Evolutionary conservation across 2,888 invertebrate genomes (phyloP), one percentile per base, ranked within the genome.

Genomic region (Lysandra bellargus): DNA sequence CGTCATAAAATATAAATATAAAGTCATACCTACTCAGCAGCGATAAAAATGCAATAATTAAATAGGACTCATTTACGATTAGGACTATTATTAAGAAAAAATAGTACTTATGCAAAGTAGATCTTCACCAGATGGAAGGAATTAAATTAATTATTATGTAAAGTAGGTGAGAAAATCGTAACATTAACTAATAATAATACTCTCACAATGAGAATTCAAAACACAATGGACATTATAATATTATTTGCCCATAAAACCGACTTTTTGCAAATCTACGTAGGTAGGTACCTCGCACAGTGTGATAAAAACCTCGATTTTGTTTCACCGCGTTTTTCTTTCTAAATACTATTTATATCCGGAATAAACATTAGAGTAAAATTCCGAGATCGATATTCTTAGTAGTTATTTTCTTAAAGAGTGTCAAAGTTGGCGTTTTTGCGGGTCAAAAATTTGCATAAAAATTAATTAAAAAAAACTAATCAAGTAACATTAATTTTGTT

Each of bases 101-200:
- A 76, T 17, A 30, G 33, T 75, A 76, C 0, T 5, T 6, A 44
- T 76, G 57, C 33, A 76, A 75, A 76, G 14, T 33, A 57, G n/a
- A 53, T 75, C 75, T 5, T 76, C 57, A 57, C 33, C 76, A 57
- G 76, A 76, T 76, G 57, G 12, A 4, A 33, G 33, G 57, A 57
- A 74, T 74, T 74, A 23, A 23, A 23, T 44, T 75, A 49, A 75
- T 74, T 9, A 23, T 40, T 49, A 49, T 49, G 30, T 30, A 49
- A 17, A 75, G 49, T 75, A 75, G 49, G 12, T 49, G 9, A 75
- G 33, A 69, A 14, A 37, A 69, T 23, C 14, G 33, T 69, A 33
- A 69, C 30, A 61, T 61, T 23, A 23, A 23, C 23, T 23, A 23
- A 40, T 6, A 23, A 30, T 3, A 69, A 69, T 37, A 37, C 33